phyloP scores from a whole-genome alignment of 2,113 vertebrate species.

The Urocolius indicus region DNA sequence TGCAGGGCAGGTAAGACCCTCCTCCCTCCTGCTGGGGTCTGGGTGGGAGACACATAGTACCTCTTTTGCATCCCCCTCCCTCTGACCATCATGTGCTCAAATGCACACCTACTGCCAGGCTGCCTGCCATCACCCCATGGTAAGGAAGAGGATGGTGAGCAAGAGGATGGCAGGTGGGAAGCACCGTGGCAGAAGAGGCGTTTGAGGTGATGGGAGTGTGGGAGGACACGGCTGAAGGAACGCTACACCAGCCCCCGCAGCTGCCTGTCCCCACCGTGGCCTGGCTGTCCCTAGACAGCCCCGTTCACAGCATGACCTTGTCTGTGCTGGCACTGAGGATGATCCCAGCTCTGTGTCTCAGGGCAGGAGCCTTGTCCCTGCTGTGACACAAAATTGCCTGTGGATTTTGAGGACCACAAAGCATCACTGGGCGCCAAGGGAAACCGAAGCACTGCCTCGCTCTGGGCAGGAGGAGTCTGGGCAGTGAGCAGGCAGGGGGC shows the following conservation, averaged over 20 bases:
- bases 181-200: neutral
- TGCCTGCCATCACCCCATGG: neutral
- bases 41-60: neutral
- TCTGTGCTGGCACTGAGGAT: neutral
- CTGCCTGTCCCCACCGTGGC: neutral
- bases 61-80: too few relatives aligned
- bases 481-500: neutral
- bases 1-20: neutral
- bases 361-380: neutral
- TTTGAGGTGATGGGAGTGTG: neutral
- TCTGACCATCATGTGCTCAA: neutral
- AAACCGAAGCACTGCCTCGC: neutral
- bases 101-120: neutral
- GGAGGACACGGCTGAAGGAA: constrained; percentile 4
- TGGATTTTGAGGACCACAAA: fast-evolving
- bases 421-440: fast-evolving
- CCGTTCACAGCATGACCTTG: neutral
- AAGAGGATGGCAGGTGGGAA: neutral
- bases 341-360: neutral
- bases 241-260: neutral
- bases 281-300: constrained; percentile 30
- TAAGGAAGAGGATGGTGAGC: neutral
- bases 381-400: neutral
- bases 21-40: too few relatives aligned
- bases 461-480: neutral